Evolutionary conservation across 2,888 invertebrate species (phyloP).

Genomic region (Tuberolachnus salignus): DNA sequence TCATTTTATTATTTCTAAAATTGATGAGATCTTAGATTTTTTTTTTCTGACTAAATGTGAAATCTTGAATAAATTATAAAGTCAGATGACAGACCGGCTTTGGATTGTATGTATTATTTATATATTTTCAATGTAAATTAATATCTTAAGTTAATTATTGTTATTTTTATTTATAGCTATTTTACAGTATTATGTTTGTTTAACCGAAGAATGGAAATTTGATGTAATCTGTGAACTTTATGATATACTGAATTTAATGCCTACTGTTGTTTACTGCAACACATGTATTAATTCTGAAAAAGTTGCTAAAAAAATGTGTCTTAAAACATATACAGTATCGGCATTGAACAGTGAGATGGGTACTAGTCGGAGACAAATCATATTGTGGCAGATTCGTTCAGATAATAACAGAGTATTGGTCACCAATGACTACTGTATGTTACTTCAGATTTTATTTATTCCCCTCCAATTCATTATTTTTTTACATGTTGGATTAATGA

Average conservation of each 20-base stretch:
- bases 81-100: constrained; percentile 35
- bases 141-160: background rate
- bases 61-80: constrained; percentile 29
- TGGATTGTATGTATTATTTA: constrained; percentile 11
- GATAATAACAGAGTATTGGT: background rate
- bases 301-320: constrained; percentile 6
- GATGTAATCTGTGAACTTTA: constrained; percentile 28
- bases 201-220: constrained; percentile 41
- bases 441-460: background rate
- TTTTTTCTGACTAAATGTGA: constrained; percentile 35
- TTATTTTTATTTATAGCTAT: constrained; percentile 24
- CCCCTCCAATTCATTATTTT: background rate
- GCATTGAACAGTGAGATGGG: constrained; percentile 19
- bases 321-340: constrained; percentile 16
- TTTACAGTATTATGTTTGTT: constrained; percentile 25
- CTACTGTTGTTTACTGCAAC: constrained; percentile 33
- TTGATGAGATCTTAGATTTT: constrained; percentile 35
- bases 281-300: background rate
- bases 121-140: background rate
- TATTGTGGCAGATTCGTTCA: constrained; percentile 25
- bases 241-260: background rate
- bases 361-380: background rate
- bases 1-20: constrained; percentile 36
- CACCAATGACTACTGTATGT: constrained; percentile 17
- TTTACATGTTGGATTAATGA: background rate